phyloP scores from a whole-genome alignment of 2,888 invertebrate species.

The Tetragonula carbonaria region DNA sequence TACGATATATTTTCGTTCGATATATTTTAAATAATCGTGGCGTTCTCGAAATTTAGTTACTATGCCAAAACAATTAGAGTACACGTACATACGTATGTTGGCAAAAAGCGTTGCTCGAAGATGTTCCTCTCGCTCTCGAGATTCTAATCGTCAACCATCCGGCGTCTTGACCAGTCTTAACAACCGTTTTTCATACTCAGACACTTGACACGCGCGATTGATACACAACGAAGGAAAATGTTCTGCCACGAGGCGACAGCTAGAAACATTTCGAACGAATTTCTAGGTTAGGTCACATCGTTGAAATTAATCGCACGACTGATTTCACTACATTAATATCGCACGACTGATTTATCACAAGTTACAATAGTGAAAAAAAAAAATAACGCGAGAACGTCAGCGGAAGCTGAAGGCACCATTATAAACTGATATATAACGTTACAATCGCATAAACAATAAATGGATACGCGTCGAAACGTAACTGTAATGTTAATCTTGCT shows the following conservation, averaged over 20 bases:
- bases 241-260: not conserved
- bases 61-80: slow-evolving; percentile 40
- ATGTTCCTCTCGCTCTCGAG: not conserved
- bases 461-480: slow-evolving; percentile 20
- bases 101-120: not conserved
- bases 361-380: no score
- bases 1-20: slow-evolving; percentile 25
- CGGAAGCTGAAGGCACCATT: slow-evolving; percentile 4
- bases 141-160: not conserved
- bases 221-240: not conserved
- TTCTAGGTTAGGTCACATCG: not conserved
- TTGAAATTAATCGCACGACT: slow-evolving; percentile 17
- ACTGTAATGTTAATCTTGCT: slow-evolving; percentile 14
- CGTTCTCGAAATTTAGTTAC: slow-evolving; percentile 4
- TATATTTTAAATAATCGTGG: not conserved
- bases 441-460: slow-evolving; percentile 36
- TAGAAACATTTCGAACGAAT: slow-evolving; percentile 19
- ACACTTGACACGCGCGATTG: not conserved
- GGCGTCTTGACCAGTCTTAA: not conserved
- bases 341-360: no score
- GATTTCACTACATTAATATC: slow-evolving; percentile 17
- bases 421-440: slow-evolving; percentile 35
- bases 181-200: not conserved
- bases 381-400: not conserved
- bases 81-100: not conserved